Percentiles rank a stretch among this genome's conserved stretches.
Evolutionary conservation across 1,140 invertebrate genomes (phyloP).

Genomic region (Oedothorax gibbosus): DNA sequence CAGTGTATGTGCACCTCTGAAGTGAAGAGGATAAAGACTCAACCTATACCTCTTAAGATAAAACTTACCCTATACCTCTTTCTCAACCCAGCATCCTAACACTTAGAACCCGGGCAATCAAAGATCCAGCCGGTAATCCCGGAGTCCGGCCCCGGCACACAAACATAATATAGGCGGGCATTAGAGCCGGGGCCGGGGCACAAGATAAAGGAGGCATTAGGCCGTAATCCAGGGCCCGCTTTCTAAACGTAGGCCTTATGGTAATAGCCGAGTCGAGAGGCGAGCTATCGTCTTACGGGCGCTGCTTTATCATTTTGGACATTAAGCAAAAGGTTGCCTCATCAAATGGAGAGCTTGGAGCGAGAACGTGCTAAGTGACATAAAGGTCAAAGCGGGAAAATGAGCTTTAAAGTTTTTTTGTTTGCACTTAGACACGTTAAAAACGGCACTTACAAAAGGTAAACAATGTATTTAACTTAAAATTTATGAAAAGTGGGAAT

Average conservation of each 20-base stretch:
- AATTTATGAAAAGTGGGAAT: too few species aligned
- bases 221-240: constrained; percentile 50
- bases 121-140: too few species aligned
- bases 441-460: too few species aligned
- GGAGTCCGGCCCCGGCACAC: neutral
- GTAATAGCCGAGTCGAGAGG: constrained; percentile 53
- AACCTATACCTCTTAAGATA: too few species aligned
- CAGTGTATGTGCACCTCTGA: too few species aligned
- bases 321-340: constrained; percentile 55
- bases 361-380: too few species aligned
- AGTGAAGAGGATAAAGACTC: too few species aligned
- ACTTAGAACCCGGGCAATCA: too few species aligned
- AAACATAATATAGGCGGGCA: constrained; percentile 48
- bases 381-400: too few species aligned
- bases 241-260: constrained; percentile 57
- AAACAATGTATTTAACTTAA: too few species aligned
- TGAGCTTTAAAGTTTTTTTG: too few species aligned
- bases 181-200: constrained; percentile 23
- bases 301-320: constrained; percentile 57
- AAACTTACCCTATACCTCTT: neutral
- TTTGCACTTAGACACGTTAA: too few species aligned
- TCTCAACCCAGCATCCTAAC: constrained; percentile 21
- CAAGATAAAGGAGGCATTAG: constrained; percentile 57
- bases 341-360: constrained; percentile 17
- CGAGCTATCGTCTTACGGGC: constrained; percentile 50